Evolutionary conservation across 1,140 invertebrate genomes (phyloP).

Genomic region (Caenorhabditis briggsae): DNA sequence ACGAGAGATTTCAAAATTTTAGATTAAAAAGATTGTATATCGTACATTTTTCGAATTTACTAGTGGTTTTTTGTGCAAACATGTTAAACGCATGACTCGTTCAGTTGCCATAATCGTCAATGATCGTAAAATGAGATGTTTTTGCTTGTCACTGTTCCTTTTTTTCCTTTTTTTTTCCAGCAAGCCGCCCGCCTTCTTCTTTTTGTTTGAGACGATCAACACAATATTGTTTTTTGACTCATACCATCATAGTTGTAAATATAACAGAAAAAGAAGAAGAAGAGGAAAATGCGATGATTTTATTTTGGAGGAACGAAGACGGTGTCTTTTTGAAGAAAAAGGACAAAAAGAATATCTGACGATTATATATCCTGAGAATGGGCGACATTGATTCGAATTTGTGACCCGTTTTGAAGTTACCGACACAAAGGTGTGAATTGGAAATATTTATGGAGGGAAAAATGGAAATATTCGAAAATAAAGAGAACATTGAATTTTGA

Average conservation of each 20-base stretch:
- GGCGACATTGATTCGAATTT: conserved; percentile 15
- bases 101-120: conserved; percentile 12
- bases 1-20: too few species aligned
- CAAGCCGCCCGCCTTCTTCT: conserved; percentile 10
- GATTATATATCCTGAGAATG: not conserved
- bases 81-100: not conserved
- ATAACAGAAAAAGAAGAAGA: not conserved
- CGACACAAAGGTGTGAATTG: conserved; percentile 5
- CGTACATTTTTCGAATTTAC: too few species aligned
- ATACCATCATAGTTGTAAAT: conserved; percentile 42
- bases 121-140: conserved; percentile 39
- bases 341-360: not conserved
- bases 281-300: not conserved
- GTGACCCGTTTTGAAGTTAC: conserved; percentile 2
- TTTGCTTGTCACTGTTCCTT: not conserved
- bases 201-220: conserved; percentile 9
- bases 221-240: conserved; percentile 54
- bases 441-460: not conserved
- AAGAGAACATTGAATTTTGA: not conserved
- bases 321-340: not conserved
- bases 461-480: not conserved
- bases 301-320: not conserved
- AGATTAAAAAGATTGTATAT: too few species aligned
- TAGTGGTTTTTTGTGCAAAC: not conserved
- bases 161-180: conserved; percentile 33